A percentile compares a stretch with the other conserved stretches of the same genome.
These are phyloP conservation scores for Pachypanchax playfairii DNA, from an alignment of 2,113 vertebrate genomes.

Conservation along the genomic window DNA sequence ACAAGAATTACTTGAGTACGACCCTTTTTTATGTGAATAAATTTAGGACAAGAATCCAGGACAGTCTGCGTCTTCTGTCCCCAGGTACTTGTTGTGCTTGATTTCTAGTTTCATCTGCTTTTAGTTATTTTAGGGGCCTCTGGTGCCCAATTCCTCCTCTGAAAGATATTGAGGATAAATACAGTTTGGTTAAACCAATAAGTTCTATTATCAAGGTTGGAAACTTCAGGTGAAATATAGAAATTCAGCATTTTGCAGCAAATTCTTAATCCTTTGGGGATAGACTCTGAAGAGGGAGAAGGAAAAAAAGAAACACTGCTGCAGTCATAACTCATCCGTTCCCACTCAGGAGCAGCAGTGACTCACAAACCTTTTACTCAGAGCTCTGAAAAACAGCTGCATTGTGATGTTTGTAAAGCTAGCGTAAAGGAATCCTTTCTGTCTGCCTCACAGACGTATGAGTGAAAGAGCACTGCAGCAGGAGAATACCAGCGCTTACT, in stretches of 20 bases:
- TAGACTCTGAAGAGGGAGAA: not conserved
- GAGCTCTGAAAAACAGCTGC: conserved; percentile 52
- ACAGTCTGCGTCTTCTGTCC: conserved; percentile 50
- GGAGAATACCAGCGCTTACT: conserved; percentile 11
- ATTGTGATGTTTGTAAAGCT: conserved; percentile 50
- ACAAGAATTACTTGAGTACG: conserved; percentile 50
- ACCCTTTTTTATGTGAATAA: conserved; percentile 30
- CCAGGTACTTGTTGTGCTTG: conserved; percentile 61
- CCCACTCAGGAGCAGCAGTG: conserved; percentile 1
- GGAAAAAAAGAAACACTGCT: not conserved
- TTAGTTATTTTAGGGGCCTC: conserved; percentile 62
- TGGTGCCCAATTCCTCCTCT: conserved; percentile 41
- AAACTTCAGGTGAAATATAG: not conserved
- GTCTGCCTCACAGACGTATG: conserved; percentile 49
- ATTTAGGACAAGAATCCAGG: conserved; percentile 80
- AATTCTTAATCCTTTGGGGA: not conserved
- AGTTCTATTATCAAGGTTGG: too few relatives aligned
- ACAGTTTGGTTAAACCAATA: too few relatives aligned
- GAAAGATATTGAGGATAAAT: conserved; percentile 9
- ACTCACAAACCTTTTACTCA: conserved; percentile 23
- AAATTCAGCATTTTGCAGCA: conserved; percentile 3
- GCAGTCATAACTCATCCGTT: conserved; percentile 17
- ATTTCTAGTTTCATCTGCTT: conserved; percentile 67
- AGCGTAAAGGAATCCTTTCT: conserved; percentile 64
- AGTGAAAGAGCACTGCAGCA: conserved; percentile 40